A percentile compares a stretch with the other conserved stretches of the same genome.
phyloP scores from a whole-genome alignment of 2,797 vertebrate species.

The Kryptopterus vitreolus region DNA sequence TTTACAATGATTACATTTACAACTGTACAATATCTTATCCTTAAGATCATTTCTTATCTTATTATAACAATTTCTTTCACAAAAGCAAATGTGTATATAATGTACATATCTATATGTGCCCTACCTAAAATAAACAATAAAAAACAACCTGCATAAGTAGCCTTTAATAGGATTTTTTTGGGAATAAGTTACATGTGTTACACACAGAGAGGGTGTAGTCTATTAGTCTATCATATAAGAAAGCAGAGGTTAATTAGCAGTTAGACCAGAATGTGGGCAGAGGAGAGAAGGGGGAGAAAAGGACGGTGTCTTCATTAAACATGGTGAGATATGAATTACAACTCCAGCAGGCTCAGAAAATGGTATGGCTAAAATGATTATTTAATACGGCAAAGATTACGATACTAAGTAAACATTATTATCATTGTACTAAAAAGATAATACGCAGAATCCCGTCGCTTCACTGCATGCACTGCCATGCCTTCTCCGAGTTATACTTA shows the following conservation, averaged over 20 bases:
- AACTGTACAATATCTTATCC: no score
- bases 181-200: not conserved
- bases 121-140: not conserved
- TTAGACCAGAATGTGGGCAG: constrained; percentile 26
- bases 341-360: constrained; percentile 45
- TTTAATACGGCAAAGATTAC: constrained; percentile 40
- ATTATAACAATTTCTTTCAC: no score
- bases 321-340: constrained; percentile 45
- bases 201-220: not conserved
- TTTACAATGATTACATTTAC: no score
- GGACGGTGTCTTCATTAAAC: constrained; percentile 37
- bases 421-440: not conserved
- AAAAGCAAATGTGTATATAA: no score
- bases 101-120: no score
- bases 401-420: constrained; percentile 44
- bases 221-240: constrained; percentile 2
- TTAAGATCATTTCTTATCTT: no score
- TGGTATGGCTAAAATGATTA: constrained; percentile 49
- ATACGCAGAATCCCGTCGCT: not conserved
- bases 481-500: not conserved
- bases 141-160: not conserved
- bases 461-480: not conserved
- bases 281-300: not conserved
- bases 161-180: not conserved
- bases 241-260: constrained; percentile 12